These are phyloP conservation scores for Drosophila tristis DNA, from an alignment of 1,140 invertebrate genomes.

Conservation along the genomic window DNA sequence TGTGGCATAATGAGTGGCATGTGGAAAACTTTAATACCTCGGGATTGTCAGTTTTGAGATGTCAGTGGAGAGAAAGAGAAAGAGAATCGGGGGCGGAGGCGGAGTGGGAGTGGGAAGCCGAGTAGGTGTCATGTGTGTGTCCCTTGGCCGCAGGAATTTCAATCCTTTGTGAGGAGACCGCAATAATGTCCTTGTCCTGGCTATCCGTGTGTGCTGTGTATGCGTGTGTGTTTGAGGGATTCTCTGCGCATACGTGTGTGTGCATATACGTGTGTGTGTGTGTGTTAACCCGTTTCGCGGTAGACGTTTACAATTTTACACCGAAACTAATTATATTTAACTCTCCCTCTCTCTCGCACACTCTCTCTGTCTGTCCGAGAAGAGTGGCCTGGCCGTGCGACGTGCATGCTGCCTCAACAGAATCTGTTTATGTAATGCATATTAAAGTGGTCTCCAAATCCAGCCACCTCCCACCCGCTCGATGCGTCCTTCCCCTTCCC, in stretches of 20 bases:
- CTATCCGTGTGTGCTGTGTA: conserved; percentile 7
- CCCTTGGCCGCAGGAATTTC: conserved; percentile 54
- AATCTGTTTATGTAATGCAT: conserved; percentile 80
- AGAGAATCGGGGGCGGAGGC: too few relatives aligned
- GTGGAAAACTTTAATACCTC: conserved; percentile 47
- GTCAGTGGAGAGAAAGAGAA: too few relatives aligned
- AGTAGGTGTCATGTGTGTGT: conserved; percentile 16
- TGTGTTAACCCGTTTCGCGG: conserved; percentile 43
- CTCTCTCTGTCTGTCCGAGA: background rate
- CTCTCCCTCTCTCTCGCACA: conserved; percentile 5
- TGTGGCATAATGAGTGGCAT: conserved; percentile 50
- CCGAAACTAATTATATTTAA: conserved; percentile 80
- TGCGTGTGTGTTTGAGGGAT: conserved; percentile 1
- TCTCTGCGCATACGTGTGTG: conserved; percentile 2
- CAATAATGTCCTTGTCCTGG: conserved; percentile 48
- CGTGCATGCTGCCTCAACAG: conserved; percentile 43
- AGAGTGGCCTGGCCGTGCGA: conserved; percentile 19
- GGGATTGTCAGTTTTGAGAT: conserved; percentile 28
- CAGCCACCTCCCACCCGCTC: too few relatives aligned
- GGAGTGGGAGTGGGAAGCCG: too few relatives aligned
- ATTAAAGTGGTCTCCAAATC: conserved; percentile 52
- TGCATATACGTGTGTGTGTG: conserved; percentile 18
- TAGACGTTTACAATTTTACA: conserved; percentile 76
- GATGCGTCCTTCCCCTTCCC: background rate
- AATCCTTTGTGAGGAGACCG: conserved; percentile 56